phyloP scores from a whole-genome alignment of 2,888 invertebrate species.

The Gonocerus acuteangulatus region DNA sequence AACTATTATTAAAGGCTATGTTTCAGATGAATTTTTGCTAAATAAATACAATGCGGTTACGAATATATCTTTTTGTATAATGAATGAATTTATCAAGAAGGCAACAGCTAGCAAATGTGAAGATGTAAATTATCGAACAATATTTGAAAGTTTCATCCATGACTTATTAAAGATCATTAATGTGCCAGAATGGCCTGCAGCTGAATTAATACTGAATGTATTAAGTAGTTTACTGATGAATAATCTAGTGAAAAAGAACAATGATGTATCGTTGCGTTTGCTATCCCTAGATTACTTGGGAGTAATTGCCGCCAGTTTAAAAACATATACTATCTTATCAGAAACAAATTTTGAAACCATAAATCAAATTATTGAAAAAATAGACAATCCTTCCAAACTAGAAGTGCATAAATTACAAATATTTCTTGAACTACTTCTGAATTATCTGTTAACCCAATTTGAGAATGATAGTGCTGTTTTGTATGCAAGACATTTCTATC shows the following conservation, averaged over 20 bases:
- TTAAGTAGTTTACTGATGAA: constrained; percentile 72
- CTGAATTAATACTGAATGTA: constrained; percentile 81
- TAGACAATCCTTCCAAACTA: too few species aligned
- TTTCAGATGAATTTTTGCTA: neutral
- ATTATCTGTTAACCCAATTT: too few species aligned
- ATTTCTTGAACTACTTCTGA: too few species aligned
- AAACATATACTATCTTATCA: constrained; percentile 85
- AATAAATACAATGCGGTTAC: neutral
- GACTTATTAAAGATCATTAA: constrained; percentile 94
- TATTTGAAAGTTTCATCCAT: constrained; percentile 97
- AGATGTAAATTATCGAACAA: constrained; percentile 87
- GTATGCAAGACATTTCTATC: too few species aligned
- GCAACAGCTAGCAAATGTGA: constrained; percentile 80
- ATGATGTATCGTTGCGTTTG: neutral
- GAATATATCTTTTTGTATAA: constrained; percentile 62
- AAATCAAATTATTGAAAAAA: constrained; percentile 84
- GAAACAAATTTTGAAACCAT: constrained; percentile 79
- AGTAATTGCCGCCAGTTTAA: constrained; percentile 83
- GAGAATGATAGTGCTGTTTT: too few species aligned
- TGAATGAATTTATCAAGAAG: constrained; percentile 91
- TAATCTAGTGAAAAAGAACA: constrained; percentile 43
- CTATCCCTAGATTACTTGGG: constrained; percentile 77
- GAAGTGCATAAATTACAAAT: too few species aligned
- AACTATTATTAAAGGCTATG: neutral
- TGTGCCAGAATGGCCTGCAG: constrained; percentile 98